Evolutionary conservation across 2,113 vertebrate genomes (phyloP).

Genomic region (Rhea pennata): DNA sequence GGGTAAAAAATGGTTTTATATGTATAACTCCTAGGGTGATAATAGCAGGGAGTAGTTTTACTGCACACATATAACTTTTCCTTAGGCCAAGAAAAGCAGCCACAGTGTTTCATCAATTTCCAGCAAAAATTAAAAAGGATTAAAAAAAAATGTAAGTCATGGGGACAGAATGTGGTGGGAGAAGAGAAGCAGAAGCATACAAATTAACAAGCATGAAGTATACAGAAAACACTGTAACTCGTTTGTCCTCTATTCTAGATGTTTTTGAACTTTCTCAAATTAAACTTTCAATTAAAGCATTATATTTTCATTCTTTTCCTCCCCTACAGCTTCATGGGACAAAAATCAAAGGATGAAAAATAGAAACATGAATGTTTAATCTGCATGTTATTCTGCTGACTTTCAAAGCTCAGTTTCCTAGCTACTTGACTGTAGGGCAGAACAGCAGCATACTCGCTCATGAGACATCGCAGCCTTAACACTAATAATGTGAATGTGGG

Average conservation of each 20-base stretch:
- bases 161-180: conserved; percentile 24
- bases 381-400: not conserved
- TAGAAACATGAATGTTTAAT: conserved; percentile 1
- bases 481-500: no score
- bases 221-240: not conserved
- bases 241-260: not conserved
- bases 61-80: conserved; percentile 48
- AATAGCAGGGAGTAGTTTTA: conserved; percentile 64
- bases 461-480: not conserved
- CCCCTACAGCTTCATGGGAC: not conserved
- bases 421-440: not conserved
- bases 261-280: conserved; percentile 11
- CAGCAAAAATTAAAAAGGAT: conserved; percentile 62
- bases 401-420: not conserved
- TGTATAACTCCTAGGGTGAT: conserved; percentile 64
- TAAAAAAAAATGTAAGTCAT: conserved; percentile 36
- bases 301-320: not conserved
- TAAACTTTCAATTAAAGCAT: not conserved
- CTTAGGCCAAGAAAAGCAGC: conserved; percentile 63
- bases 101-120: conserved; percentile 57
- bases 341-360: conserved; percentile 45
- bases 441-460: not conserved
- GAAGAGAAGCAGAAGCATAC: conserved; percentile 34
- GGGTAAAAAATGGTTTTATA: conserved; percentile 33
- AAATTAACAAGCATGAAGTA: not conserved